Conservation (phyloP, 2,797 vertebrate genomes). For the Myotis pilosus region DNA sequence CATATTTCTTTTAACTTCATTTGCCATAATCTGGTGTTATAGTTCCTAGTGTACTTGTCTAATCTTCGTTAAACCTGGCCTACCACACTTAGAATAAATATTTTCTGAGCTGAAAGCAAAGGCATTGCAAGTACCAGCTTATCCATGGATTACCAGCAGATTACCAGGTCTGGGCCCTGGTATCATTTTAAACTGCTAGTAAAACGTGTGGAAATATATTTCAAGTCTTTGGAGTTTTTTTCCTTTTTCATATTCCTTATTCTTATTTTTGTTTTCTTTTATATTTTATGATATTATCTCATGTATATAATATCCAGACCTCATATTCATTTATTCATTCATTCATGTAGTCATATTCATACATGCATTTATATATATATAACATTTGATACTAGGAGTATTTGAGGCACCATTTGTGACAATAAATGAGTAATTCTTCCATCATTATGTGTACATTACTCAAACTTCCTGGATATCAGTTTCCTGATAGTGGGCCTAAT, state of each 20-base stretch:
- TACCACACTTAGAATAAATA: background rate
- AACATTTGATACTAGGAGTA: background rate
- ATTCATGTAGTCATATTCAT: background rate
- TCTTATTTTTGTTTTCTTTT: background rate
- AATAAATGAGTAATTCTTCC: background rate
- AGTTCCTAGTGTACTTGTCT: background rate
- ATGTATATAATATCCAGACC: background rate
- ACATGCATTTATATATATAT: background rate
- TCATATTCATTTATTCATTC: background rate
- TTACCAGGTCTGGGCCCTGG: background rate
- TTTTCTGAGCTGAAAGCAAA: conserved; percentile 32
- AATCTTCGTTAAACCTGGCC: conserved; percentile 29
- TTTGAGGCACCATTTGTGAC: background rate
- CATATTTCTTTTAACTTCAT: conserved; percentile 2
- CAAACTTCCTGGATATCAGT: background rate
- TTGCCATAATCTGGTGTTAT: conserved; percentile 19
- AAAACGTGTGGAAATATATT: conserved; percentile 15
- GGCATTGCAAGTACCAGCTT: background rate
- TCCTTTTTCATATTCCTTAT: background rate
- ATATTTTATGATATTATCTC: conserved; percentile 24
- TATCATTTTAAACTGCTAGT: background rate
- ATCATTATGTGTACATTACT: background rate
- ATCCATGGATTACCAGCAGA: conserved; percentile 7
- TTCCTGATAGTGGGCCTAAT: background rate
- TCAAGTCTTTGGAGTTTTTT: background rate